Conservation (phyloP, 1,140 invertebrate genomes). For the Pseudoatta argentina region DNA sequence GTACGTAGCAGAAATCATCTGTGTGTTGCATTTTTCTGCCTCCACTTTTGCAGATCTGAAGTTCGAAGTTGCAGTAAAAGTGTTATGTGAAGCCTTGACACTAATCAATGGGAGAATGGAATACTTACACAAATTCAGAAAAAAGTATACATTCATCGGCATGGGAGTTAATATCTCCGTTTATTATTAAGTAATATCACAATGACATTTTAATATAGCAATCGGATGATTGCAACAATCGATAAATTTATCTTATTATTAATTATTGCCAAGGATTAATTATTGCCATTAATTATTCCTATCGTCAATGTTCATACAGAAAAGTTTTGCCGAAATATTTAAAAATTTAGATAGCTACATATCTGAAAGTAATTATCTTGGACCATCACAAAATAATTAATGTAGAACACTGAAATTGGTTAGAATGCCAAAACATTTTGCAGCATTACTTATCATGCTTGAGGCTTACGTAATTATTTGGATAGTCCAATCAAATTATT, state of each 20-base stretch:
- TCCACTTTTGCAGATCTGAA: background rate
- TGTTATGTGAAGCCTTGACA: slow-evolving; percentile 26
- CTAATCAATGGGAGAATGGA: slow-evolving; percentile 44
- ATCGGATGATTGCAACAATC: background rate
- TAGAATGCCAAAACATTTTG: no score
- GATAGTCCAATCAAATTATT: no score
- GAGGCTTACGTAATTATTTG: no score
- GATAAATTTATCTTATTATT: slow-evolving; percentile 32
- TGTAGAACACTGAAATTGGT: no score
- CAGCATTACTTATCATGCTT: no score
- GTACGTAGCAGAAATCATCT: background rate
- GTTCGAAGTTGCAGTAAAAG: slow-evolving; percentile 22
- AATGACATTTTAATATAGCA: background rate
- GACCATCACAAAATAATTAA: no score
- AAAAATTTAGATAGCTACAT: no score
- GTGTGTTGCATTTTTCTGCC: background rate
- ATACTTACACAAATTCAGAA: slow-evolving; percentile 9
- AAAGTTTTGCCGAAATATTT: no score
- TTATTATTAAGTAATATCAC: slow-evolving; percentile 22
- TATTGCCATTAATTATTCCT: background rate
- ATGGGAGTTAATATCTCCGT: slow-evolving; percentile 7
- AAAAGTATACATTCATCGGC: background rate
- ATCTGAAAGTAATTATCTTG: no score
- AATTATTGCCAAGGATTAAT: no score
- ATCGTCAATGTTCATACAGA: background rate